These are phyloP conservation scores for Gallinago paraguaiae DNA, from an alignment of 2,113 vertebrate genomes.

Conservation along the genomic window DNA sequence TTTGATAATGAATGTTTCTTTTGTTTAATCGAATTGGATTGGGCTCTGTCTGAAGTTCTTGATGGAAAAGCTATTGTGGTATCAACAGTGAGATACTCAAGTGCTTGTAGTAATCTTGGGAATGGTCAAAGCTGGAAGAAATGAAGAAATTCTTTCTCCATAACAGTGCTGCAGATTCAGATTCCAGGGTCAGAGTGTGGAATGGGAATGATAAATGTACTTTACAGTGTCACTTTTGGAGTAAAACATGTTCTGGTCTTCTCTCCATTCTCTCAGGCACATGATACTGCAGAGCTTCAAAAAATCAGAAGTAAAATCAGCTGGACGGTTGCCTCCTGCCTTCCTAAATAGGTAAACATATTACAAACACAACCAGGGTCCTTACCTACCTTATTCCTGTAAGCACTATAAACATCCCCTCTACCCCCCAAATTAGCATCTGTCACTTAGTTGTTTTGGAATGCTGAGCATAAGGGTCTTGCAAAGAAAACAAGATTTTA, in stretches of 20 bases:
- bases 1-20: background rate
- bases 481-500: background rate
- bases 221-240: background rate
- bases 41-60: background rate
- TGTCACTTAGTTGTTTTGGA: background rate
- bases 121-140: background rate
- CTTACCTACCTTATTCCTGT: conserved; percentile 3
- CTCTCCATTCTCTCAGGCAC: conserved; percentile 1
- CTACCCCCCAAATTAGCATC: background rate
- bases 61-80: background rate
- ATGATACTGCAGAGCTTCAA: background rate
- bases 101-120: background rate
- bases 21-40: background rate
- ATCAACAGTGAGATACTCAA: background rate
- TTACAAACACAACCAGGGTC: background rate
- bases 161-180: background rate
- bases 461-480: background rate
- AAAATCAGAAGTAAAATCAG: conserved; percentile 23
- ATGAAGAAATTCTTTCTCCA: background rate
- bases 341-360: conserved; percentile 18
- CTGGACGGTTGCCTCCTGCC: background rate
- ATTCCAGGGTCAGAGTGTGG: background rate
- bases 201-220: background rate
- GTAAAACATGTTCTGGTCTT: background rate
- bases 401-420: background rate